Evolutionary conservation across 2,888 invertebrate species (phyloP), one percentile per base, ranked within the genome.

Genomic region (Lasioglossum calceatum): DNA sequence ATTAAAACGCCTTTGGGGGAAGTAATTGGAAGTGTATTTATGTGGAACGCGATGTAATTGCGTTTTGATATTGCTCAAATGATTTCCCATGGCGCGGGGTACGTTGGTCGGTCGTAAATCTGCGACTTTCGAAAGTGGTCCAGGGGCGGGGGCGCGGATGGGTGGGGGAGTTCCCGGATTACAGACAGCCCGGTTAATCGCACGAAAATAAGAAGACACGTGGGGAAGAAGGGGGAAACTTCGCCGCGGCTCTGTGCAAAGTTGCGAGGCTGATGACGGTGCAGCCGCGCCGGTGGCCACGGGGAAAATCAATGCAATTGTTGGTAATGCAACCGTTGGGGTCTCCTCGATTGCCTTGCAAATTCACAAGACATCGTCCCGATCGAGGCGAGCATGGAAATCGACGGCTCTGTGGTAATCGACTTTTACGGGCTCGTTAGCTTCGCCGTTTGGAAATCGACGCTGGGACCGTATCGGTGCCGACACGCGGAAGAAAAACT

Each of bases 301-400:
- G 23, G 58, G 76, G 76, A 81, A 76, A 83, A 83, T 83, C 81
- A 76, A 83, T 83, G 83, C 81, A 61, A 81, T 81, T 76, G 83
- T 83, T 81, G 81, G 76, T 83, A 81, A 83, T 81, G 81, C 83
- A 83, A 54, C 81, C 75, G 54, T 23, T 44, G 1, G 61, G 32
- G 61, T 54, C 54, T 54, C 47, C 64, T 81, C 81, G 71, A 83
- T 83, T 83, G 81, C 75, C 75, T 81, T 81, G 83, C 58, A 83
- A 76, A 64, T 61, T 71, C 39, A n/a, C 82, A 64, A 82, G 61
- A 73, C 44, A 27, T 47, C 61, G 64, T 73, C 47, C 23, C 23
- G 47, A 23, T 50, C 72, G 79, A 32, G 72, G 78, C 36, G 61
- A 82, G 32, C 82, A 47, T 47, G 47, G 82, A 82, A 78, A 72